phyloP scores from a whole-genome alignment of 2,888 invertebrate genomes.

The Epinotia demarniana region DNA sequence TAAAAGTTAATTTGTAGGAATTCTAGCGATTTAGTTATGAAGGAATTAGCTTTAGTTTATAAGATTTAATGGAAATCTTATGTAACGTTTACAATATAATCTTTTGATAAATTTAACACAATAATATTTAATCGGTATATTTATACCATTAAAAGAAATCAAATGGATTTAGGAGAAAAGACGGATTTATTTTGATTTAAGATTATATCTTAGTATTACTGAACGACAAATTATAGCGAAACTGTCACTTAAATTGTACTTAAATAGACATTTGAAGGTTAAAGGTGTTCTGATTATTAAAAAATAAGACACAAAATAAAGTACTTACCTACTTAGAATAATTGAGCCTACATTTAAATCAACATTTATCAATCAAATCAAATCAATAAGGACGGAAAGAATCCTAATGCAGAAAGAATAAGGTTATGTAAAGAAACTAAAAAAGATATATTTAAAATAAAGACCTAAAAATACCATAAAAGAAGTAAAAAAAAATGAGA shows the following conservation, averaged over 20 bases:
- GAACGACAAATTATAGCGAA: too few species aligned
- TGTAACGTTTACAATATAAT: not conserved
- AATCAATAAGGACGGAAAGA: not conserved
- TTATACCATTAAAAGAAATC: too few species aligned
- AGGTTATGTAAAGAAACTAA: not conserved
- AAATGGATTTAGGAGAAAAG: too few species aligned
- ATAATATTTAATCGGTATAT: too few species aligned
- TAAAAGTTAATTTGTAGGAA: constrained; percentile 13
- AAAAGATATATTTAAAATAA: not conserved
- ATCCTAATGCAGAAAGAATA: not conserved
- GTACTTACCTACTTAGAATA: not conserved
- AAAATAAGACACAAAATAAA: not conserved
- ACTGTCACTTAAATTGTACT: not conserved
- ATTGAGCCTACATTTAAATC: not conserved
- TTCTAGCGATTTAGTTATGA: constrained; percentile 25
- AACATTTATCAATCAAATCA: too few species aligned
- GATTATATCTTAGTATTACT: too few species aligned
- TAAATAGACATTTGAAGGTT: not conserved
- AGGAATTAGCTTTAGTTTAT: constrained; percentile 9
- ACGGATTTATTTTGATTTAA: too few species aligned
- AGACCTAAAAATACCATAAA: too few species aligned
- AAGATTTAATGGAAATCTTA: constrained; percentile 1
- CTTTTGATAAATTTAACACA: too few species aligned
- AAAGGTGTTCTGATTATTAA: not conserved
- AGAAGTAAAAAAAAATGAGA: too few species aligned